Evolutionary conservation across 2,888 invertebrate genomes (phyloP).

Genomic region (Lepidonotus clava): DNA sequence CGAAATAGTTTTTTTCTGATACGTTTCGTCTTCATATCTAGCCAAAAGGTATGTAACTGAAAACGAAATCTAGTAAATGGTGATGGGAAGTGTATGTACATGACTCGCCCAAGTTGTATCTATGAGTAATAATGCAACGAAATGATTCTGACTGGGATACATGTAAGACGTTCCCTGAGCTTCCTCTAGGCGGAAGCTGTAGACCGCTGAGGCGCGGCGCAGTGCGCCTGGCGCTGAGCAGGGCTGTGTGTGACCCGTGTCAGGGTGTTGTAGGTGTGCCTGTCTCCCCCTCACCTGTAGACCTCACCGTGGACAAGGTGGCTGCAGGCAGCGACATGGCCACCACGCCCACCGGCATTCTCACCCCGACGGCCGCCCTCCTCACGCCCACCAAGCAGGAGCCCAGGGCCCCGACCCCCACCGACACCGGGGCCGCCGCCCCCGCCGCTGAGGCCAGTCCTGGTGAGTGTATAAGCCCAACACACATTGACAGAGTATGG

Average conservation of each 20-base stretch:
- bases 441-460: slow-evolving; percentile 50
- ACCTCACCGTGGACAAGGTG: slow-evolving; percentile 28
- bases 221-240: not conserved
- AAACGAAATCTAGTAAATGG: too few species aligned
- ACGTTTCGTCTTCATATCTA: too few species aligned
- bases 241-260: slow-evolving; percentile 19
- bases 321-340: slow-evolving; percentile 21
- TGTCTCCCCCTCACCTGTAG: slow-evolving; percentile 52
- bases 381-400: slow-evolving; percentile 42
- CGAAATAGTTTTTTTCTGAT: too few species aligned
- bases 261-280: slow-evolving; percentile 50
- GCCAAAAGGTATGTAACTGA: too few species aligned
- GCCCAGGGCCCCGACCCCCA: slow-evolving; percentile 64
- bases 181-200: too few species aligned
- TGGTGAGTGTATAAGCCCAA: not conserved
- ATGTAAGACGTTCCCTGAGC: too few species aligned
- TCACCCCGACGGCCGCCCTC: not conserved
- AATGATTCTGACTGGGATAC: too few species aligned
- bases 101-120: too few species aligned
- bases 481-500: not conserved
- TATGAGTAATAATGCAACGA: too few species aligned
- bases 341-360: not conserved
- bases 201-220: too few species aligned
- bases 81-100: too few species aligned
- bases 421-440: not conserved